phyloP scores from a whole-genome alignment of 1,140 invertebrate species.

The Drosophila hydei region DNA sequence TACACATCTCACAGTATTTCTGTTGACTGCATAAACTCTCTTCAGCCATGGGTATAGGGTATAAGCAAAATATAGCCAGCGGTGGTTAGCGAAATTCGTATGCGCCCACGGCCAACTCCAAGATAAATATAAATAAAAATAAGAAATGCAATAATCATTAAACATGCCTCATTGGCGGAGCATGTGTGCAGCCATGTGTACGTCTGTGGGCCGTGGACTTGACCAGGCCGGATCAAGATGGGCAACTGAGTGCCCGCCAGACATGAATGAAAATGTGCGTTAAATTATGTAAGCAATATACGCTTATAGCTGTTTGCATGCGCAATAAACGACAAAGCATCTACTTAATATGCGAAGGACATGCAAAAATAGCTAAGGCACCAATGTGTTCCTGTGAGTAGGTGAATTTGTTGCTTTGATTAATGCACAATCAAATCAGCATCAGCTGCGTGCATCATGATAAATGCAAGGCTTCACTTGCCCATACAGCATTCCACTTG shows the following conservation, averaged over 20 bases:
- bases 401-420: slow-evolving; percentile 35
- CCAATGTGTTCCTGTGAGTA: neutral
- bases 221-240: slow-evolving; percentile 25
- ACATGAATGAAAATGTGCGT: slow-evolving; percentile 69
- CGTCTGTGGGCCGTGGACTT: slow-evolving; percentile 24
- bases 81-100: slow-evolving; percentile 39
- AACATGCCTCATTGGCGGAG: slow-evolving; percentile 65
- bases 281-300: slow-evolving; percentile 72
- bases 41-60: neutral
- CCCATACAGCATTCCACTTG: neutral
- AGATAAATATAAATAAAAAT: slow-evolving; percentile 74
- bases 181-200: slow-evolving; percentile 34
- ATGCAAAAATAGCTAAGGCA: slow-evolving; percentile 53
- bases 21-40: too few relatives aligned
- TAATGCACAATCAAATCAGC: slow-evolving; percentile 63
- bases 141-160: slow-evolving; percentile 76
- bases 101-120: slow-evolving; percentile 44
- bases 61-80: slow-evolving; percentile 1
- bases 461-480: neutral
- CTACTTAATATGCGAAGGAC: slow-evolving; percentile 68
- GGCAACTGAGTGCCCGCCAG: neutral
- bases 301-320: slow-evolving; percentile 56
- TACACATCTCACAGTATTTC: too few relatives aligned
- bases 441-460: slow-evolving; percentile 66
- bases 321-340: slow-evolving; percentile 72